Evolutionary conservation across 2,113 vertebrate species (phyloP), one percentile per base, ranked within the genome.

Genomic region (Cyanocitta stelleri): DNA sequence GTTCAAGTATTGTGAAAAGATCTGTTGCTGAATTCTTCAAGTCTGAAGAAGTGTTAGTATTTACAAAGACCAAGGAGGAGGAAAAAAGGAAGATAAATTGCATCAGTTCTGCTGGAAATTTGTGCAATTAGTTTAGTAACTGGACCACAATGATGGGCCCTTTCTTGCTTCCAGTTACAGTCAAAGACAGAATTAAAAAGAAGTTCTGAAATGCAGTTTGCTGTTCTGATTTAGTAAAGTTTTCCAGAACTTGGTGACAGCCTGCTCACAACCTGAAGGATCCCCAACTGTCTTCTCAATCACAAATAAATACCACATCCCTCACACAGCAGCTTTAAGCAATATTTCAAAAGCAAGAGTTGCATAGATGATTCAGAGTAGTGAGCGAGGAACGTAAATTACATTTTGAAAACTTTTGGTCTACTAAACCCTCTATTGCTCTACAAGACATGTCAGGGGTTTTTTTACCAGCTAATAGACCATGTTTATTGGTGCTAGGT

Each of bases 61-160:
- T 94, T 87, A 94, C 20, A 76, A 41, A 71, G 90, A 89, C 54
- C 54, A 85, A 76, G 3, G 3, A 85, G 17, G 29, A 83, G 15
- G 13, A 11, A 87, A 88, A 83, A 49, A 48, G 72, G 75, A 95
- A 93, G 83, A 90, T 93, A 93, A 76, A 76, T 90, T 95, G 63
- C 91, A 74, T 30, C 69, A 95, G 51, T 87, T 77, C 49, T 94
- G 46, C 85, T 90, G 68, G 74, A 81, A 49, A 62, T 41, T 96
- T 72, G 37, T 90, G 66, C 71, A 97, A 96, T 62, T 79, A 77
- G 27, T 95, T 97, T 89, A 93, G 96, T 93, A 97, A 97, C 75
- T 44, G 85, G 63, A 93, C 84, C 67, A 84, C 68, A 96, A 85
- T 51, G 88, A 94, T 6, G 30, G 13, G 9, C n/a, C 16, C 48